Base-by-base conservation (phyloP, 2,888 invertebrate genomes). In the Margaritifera margaritifera region DNA sequence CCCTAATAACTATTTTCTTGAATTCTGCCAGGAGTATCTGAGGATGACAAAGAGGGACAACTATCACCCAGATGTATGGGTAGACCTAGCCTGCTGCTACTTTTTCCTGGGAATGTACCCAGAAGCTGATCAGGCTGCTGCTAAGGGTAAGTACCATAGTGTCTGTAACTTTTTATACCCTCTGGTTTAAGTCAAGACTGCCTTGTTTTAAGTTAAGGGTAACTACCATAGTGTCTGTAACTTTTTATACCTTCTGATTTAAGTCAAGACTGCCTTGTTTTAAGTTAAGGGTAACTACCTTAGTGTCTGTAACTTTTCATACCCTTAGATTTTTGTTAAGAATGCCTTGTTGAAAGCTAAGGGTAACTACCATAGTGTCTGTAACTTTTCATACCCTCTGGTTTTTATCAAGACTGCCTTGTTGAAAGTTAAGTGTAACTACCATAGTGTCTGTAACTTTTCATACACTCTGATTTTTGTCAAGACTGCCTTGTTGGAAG, bases 71-170 rank as follows among this genome's bases (percentile, higher is more conserved):
- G 93, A 95, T 82, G 90, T 95, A 8, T 91, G 92, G 62, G 92
- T 95, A 51, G 97, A 97, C 89, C 91, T 97, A 19, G 97, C 96
- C 4, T 98, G 98, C 79, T 97, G 97, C 89, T 96, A 96, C 90
- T 99, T 99, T 90, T 98, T 96, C 88, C 91, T 99, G 83, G 97
- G 97, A 90, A 93, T 94, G 93, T 94, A 94, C 85, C 91, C 92
- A 27, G 94, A 95, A 83, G 90, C 92, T 22, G 92, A 93, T 25
- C 93, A 94, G 72, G 93, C 88, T 52, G 89, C 88, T n/a, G 82
- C 87, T 53, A 91, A 90, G 87, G 90, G 91, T 90, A 69, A 63
- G 66, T 60, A n/a, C 19, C 42, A 42, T 11, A 42, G 15, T 15
- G 42, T 42, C 4, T 31, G n/a, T n/a, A 4, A 56, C 22, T 42